Conservation (phyloP, 2,797 vertebrate genomes). For the Phalloptychus januarius region DNA sequence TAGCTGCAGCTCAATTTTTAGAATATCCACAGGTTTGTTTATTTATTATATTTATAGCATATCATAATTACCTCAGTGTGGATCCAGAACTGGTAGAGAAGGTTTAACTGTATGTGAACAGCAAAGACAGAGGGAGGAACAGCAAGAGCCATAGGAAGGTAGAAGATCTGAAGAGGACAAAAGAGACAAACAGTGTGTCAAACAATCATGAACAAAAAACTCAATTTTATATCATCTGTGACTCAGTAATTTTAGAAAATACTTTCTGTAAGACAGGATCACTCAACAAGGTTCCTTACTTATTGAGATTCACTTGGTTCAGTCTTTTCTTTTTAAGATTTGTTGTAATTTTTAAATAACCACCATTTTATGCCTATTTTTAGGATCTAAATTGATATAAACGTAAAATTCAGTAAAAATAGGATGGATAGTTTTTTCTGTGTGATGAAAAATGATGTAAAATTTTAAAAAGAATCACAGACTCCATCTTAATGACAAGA, state of each 20-base stretch:
- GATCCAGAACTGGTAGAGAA: conserved; percentile 98
- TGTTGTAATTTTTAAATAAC: no score
- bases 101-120: conserved; percentile 92
- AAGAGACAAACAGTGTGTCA: not conserved
- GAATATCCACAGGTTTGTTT: not conserved
- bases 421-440: not conserved
- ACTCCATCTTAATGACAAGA: not conserved
- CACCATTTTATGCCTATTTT: not conserved
- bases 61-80: conserved; percentile 89
- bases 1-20: not conserved
- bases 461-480: not conserved
- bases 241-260: not conserved
- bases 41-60: not conserved
- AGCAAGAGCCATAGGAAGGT: conserved; percentile 89
- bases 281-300: not conserved
- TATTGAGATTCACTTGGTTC: not conserved
- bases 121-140: conserved; percentile 89
- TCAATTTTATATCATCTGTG: not conserved
- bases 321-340: not conserved
- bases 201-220: not conserved
- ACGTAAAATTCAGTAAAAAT: not conserved
- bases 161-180: conserved; percentile 83
- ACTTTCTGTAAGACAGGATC: not conserved
- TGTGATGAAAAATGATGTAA: not conserved
- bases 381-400: not conserved